Evolutionary conservation across 1,140 invertebrate species (phyloP), one percentile per base, ranked within the genome.

Genomic region (Diachasma alloeum): DNA sequence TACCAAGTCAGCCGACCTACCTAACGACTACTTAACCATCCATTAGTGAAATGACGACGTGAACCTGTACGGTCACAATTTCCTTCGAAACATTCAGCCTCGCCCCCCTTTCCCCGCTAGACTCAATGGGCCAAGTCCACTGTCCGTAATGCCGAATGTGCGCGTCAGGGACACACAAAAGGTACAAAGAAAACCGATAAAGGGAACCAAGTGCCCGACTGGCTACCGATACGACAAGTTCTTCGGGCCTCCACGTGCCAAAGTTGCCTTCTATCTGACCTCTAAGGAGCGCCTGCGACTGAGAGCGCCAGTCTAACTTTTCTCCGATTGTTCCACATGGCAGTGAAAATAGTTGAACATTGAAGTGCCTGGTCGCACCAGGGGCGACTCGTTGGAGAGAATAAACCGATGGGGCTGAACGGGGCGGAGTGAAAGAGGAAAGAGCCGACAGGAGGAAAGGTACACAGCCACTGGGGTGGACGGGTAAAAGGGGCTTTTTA

Each of bases 291-390:
- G 48, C 24, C 19, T 63, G 19, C 78, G 37, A 22, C 44, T 66
- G 53, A 74, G 46, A 44, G 36, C 19, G 69, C 24, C 69, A 56
- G 72, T 63, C 17, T 19, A 68, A 74, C 72, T 78, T 78, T 78
- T 74, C 67, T 71, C 17, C 72, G 67, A 78, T 78, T 78, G 77
- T 78, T 78, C 77, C 68, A 46, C 15, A 42, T 39, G 46, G 46
- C 68, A 53, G 19, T 70, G 59, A 37, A 74, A 82, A 75, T 77
- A 77, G 75, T 72, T 63, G 39, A 19, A 46, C 37, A 56, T 72
- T 72, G 71, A 72, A 74, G 72, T 74, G 39, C 31, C 63, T 26
- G 19, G 24, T 63, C 22, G 19, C 24, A 24, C 15, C 59, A 37
- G 26, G 59, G 63, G 15, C 59, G 44, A 72, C 44, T 48, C 44